Evolutionary conservation across 2,888 invertebrate species (phyloP).

Genomic region (Drosophila mulleri): DNA sequence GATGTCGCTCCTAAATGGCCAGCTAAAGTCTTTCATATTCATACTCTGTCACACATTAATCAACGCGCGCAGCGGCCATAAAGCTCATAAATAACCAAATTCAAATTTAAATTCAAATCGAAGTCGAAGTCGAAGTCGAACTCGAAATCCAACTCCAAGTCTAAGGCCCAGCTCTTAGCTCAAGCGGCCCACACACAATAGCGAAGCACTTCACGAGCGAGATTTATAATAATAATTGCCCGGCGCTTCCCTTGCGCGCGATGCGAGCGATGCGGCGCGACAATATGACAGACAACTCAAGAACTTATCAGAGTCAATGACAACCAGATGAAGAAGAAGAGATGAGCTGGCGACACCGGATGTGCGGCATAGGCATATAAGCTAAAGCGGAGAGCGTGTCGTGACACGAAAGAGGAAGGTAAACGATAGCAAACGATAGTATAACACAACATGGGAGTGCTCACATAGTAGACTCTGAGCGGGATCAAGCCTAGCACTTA

Average conservation of each 20-base stretch:
- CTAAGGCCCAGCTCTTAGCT: conserved; percentile 33
- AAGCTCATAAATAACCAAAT: conserved; percentile 64
- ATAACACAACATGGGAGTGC: too few species aligned
- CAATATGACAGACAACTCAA: conserved; percentile 80
- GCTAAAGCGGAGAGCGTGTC: not conserved
- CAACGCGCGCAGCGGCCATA: conserved; percentile 57
- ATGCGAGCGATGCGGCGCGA: conserved; percentile 76
- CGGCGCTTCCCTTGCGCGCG: conserved; percentile 68
- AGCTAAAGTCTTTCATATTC: conserved; percentile 71
- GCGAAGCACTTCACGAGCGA: conserved; percentile 33
- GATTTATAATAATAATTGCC: conserved; percentile 52
- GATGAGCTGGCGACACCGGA: conserved; percentile 46
- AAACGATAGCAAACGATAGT: not conserved
- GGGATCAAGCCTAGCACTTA: too few species aligned
- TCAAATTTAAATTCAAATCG: conserved; percentile 11
- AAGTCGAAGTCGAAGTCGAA: too few species aligned
- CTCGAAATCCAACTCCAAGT: conserved; percentile 9
- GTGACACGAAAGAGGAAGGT: conserved; percentile 2
- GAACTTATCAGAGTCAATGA: conserved; percentile 57
- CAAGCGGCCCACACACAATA: conserved; percentile 64
- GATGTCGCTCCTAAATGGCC: conserved; percentile 71
- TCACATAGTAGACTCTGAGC: too few species aligned
- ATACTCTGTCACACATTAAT: conserved; percentile 73
- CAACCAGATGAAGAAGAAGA: conserved; percentile 15
- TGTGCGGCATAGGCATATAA: conserved; percentile 28